These are phyloP conservation scores for Rhinatrema bivittatum DNA, from an alignment of 2,797 vertebrate genomes.

Conservation along the genomic window DNA sequence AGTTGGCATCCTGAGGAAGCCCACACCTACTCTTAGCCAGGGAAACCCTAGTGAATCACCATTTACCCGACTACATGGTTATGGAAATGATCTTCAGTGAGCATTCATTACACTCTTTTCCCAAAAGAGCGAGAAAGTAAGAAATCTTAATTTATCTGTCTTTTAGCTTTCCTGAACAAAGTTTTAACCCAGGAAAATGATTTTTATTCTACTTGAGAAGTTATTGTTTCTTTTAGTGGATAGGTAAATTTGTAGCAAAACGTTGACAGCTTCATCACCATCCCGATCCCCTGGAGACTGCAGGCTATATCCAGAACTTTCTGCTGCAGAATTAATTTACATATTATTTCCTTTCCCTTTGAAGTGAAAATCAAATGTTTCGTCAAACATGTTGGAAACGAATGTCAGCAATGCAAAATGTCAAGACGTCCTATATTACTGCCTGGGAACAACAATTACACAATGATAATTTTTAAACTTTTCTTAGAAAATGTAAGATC, in stretches of 20 bases:
- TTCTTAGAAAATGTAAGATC: no score
- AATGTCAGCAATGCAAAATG: conserved; percentile 20
- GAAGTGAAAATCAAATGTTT: conserved; percentile 29
- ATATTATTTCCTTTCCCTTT: conserved; percentile 34
- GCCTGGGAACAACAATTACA: no score
- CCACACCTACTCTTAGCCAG: no score
- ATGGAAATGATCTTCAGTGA: no score
- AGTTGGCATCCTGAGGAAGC: no score
- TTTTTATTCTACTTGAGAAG: conserved; percentile 28
- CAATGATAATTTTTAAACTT: no score
- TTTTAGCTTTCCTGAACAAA: conserved; percentile 20
- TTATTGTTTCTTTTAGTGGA: conserved; percentile 18
- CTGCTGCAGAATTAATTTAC: conserved; percentile 46
- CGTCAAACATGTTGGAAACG: conserved; percentile 27
- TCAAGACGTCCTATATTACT: no score
- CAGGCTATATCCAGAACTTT: conserved; percentile 26
- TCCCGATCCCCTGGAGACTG: conserved; percentile 20
- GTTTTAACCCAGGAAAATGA: conserved; percentile 14
- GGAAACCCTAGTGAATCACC: no score
- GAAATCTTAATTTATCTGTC: background rate
- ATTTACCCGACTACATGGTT: no score
- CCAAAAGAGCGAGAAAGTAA: conserved; percentile 6
- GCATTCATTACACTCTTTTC: conserved; percentile 10
- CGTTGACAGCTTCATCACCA: conserved; percentile 31
- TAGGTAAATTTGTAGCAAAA: conserved; percentile 13